Conservation (phyloP, 2,797 vertebrate genomes). For the Thaleichthys pacificus region DNA sequence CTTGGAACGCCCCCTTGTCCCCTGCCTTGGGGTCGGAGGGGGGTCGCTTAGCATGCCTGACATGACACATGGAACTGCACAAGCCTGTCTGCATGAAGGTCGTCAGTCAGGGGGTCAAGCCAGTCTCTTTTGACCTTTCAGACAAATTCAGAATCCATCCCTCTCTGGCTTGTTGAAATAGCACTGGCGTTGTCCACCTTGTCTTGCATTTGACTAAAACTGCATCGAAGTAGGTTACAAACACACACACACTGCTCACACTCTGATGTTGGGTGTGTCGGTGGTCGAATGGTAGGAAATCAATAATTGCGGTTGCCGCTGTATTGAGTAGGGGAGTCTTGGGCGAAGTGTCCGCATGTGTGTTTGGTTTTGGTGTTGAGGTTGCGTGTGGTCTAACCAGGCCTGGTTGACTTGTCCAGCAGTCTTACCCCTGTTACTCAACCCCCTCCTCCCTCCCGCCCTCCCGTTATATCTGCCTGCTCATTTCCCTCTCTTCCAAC, state of each 20-base stretch:
- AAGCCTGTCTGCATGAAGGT: not conserved
- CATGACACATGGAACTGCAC: constrained; percentile 4
- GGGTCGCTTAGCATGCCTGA: constrained; percentile 2
- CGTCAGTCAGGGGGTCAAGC: not conserved
- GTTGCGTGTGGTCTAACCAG: not conserved
- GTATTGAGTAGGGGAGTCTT: not conserved
- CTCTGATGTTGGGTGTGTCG: not conserved
- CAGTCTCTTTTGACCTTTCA: constrained; percentile 11
- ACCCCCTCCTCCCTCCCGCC: not conserved
- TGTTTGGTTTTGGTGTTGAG: not conserved
- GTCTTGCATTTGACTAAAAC: not conserved
- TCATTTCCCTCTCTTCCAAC: not conserved
- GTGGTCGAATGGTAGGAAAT: not conserved
- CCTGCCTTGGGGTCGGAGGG: not conserved
- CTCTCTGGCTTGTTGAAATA: not conserved
- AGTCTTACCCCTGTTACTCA: not conserved
- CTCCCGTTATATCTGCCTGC: not conserved
- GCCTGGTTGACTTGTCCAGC: constrained; percentile 6
- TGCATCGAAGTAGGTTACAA: too few relatives aligned
- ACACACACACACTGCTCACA: too few relatives aligned
- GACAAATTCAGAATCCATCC: not conserved
- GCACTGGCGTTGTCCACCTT: too few relatives aligned
- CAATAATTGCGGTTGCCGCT: not conserved
- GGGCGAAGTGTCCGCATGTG: not conserved
- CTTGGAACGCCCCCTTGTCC: not conserved